Evolutionary conservation across 1,140 invertebrate species (phyloP).

Genomic region (Brachystomella parvula): DNA sequence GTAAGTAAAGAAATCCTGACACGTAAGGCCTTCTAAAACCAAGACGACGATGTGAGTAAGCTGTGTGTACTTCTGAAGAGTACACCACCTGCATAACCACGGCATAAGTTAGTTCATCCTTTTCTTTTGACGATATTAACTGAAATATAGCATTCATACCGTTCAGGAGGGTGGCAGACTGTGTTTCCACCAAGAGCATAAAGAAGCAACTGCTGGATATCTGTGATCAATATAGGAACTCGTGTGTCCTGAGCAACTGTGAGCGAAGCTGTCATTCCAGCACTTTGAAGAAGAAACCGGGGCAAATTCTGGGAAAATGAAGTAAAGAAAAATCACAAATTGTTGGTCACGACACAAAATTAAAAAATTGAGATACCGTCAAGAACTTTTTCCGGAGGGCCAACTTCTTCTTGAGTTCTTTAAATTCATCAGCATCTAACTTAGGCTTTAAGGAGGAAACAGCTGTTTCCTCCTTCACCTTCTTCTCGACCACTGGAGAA

Average conservation of each 20-base stretch:
- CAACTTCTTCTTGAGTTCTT: conserved; percentile 49
- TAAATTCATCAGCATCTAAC: conserved; percentile 49
- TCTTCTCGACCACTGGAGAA: conserved; percentile 9
- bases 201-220: conserved; percentile 72
- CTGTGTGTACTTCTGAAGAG: conserved; percentile 60
- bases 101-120: conserved; percentile 8
- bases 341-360: conserved; percentile 45
- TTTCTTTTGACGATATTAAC: not conserved
- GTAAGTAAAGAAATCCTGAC: conserved; percentile 61
- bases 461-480: conserved; percentile 7
- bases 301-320: conserved; percentile 36
- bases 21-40: conserved; percentile 66
- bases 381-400: conserved; percentile 50
- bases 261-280: conserved; percentile 38
- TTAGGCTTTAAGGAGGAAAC: not conserved
- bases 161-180: conserved; percentile 48
- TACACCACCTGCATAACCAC: conserved; percentile 66
- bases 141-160: conserved; percentile 35
- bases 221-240: conserved; percentile 67
- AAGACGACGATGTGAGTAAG: conserved; percentile 62
- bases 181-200: conserved; percentile 63
- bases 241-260: conserved; percentile 40
- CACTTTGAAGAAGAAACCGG: conserved; percentile 32
- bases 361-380: conserved; percentile 45
- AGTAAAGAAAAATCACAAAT: conserved; percentile 8